Base-by-base conservation (phyloP, 2,113 vertebrate species). In the Chrysemys picta region DNA sequence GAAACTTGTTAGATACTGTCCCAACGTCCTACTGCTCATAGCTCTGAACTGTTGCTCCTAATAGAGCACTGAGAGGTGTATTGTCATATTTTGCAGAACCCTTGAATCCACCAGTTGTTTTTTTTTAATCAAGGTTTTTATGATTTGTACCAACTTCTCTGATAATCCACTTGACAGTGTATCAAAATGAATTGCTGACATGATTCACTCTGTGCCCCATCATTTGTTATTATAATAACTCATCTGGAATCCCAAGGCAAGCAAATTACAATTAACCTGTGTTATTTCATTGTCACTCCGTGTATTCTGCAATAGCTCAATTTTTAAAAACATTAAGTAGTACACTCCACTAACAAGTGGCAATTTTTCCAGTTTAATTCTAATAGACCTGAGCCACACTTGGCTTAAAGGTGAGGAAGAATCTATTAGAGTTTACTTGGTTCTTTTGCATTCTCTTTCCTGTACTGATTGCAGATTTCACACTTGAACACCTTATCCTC, bases 151-250 rank as follows among this genome's bases (percentile, higher is more conserved):
- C 24, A 11, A 84, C 22, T 78, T 82, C 35, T n/a, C 45, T 16
- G 13, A 9, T 5, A 1, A 82, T 29, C 38, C 35, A 35, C 35
- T 69, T n/a, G 35, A 69, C 88, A 38, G 5, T 53, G 25, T 50
- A 49, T 50, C 78, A 27, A 80, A 50, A 31, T 14, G 11, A 45
- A 35, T 86, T 89, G n/a, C 69, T 59, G 57, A 38, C 22, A 88
- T 72, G 50, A 87, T 87, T 89, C 86, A 88, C 89, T 94, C 57
- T 35, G 50, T 91, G 54, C 81, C n/a, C 53, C 45, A 54, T 11
- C 78, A 57, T 47, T 47, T 81, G 24, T 49, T 87, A 80, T 93
- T 95, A 91, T 93, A 94, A 91, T 87, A 35, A 31, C 82, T 65
- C 80, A 85, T 59, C 56, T 84, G 69, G 80, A 93, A 89, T 85